Evolutionary conservation across 2,888 invertebrate species (phyloP).

Genomic region (Muscina levida): DNA sequence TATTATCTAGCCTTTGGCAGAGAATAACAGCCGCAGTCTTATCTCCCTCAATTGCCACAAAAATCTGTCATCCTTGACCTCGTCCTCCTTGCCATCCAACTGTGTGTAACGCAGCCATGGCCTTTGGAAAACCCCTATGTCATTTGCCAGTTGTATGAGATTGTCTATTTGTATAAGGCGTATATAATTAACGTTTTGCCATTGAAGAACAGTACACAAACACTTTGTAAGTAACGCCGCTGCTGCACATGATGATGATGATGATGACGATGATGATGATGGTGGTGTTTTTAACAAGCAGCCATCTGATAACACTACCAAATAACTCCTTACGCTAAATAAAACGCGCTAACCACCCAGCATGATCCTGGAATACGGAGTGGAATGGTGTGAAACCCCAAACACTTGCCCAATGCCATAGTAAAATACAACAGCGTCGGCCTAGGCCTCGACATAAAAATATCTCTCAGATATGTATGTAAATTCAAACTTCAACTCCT

Average conservation of each 20-base stretch:
- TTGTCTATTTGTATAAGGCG: neutral
- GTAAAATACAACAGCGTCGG: neutral
- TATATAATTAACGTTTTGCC: constrained; percentile 49
- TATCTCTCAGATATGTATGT: constrained; percentile 8
- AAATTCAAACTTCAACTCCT: neutral
- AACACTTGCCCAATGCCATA: neutral
- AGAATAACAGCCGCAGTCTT: neutral
- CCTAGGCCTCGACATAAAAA: constrained; percentile 36
- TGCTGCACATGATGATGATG: too few relatives aligned
- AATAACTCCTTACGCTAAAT: constrained; percentile 7
- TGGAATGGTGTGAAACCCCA: neutral
- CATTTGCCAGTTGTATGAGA: neutral
- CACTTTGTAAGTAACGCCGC: constrained; percentile 26
- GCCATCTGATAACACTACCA: constrained; percentile 43
- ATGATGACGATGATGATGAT: too few relatives aligned
- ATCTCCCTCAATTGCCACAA: neutral
- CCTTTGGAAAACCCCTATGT: constrained; percentile 22
- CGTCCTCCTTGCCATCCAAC: neutral
- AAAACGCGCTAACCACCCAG: neutral
- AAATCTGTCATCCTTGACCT: constrained; percentile 25
- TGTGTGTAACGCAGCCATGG: neutral
- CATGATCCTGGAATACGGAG: constrained; percentile 1
- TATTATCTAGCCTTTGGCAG: neutral
- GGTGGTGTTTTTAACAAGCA: constrained; percentile 40
- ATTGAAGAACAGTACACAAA: constrained; percentile 25